Conservation (phyloP, 2,888 invertebrate species). For the Cyrtodaria siliqua region DNA sequence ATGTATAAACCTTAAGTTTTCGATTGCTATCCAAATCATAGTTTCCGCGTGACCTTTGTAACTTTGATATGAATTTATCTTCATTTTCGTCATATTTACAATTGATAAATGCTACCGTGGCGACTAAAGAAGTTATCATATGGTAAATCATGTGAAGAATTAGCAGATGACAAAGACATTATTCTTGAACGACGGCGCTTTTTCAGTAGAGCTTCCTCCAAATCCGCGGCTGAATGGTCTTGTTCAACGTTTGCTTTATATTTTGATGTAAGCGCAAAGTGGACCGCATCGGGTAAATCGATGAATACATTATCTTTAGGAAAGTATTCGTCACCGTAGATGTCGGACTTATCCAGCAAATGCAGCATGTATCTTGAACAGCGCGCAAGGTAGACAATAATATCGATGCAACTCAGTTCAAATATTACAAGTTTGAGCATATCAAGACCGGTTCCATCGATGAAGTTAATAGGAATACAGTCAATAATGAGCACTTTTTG, state of each 20-base stretch:
- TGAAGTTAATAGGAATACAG: constrained; percentile 78
- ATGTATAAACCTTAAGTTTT: too few relatives aligned
- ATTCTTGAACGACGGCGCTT: neutral
- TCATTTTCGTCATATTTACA: too few relatives aligned
- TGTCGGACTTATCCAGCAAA: constrained; percentile 67
- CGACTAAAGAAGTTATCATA: constrained; percentile 16
- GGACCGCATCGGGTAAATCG: constrained; percentile 70
- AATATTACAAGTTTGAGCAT: constrained; percentile 69
- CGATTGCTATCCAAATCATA: too few relatives aligned
- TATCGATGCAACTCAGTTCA: constrained; percentile 63
- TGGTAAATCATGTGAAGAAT: neutral
- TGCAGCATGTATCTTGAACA: constrained; percentile 66
- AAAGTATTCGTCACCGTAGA: constrained; percentile 65
- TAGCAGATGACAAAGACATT: neutral
- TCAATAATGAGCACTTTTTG: constrained; percentile 73
- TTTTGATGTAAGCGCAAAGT: constrained; percentile 31
- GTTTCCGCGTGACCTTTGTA: too few relatives aligned
- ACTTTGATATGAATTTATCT: too few relatives aligned
- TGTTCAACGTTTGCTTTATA: neutral
- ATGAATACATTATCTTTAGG: constrained; percentile 64
- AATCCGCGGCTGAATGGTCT: neutral
- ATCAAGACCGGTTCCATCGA: constrained; percentile 78
- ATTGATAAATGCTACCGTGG: constrained; percentile 28
- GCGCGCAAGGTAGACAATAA: constrained; percentile 71
- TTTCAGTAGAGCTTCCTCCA: constrained; percentile 1